phyloP scores from a whole-genome alignment of 2,113 vertebrate genomes.

The Aspidoscelis tigris region DNA sequence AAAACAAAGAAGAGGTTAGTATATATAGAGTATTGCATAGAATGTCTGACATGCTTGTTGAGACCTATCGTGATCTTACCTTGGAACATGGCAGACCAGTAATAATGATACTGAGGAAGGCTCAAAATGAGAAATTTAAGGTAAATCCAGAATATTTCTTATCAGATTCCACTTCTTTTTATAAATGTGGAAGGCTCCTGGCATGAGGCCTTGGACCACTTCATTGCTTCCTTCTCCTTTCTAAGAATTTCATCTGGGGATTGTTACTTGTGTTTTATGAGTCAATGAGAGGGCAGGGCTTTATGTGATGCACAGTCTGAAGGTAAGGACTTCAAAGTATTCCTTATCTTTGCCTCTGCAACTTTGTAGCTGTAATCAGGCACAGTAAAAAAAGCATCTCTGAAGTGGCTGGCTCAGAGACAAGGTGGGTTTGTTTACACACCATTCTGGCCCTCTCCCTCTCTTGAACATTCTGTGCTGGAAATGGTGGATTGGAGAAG shows the following conservation, averaged over 20 bases:
- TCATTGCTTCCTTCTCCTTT: background rate
- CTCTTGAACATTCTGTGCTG: too few relatives aligned
- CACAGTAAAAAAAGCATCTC: too few relatives aligned
- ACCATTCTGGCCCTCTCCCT: too few relatives aligned
- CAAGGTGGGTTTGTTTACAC: too few relatives aligned
- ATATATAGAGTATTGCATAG: too few relatives aligned
- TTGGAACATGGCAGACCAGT: background rate
- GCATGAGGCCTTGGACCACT: background rate
- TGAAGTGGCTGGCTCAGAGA: too few relatives aligned
- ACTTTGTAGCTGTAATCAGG: too few relatives aligned
- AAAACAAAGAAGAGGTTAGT: too few relatives aligned
- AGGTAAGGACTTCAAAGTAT: background rate
- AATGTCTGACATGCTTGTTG: too few relatives aligned
- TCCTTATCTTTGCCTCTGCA: too few relatives aligned
- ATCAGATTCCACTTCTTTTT: background rate
- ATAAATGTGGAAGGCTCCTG: background rate
- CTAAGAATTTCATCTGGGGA: background rate
- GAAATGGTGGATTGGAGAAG: too few relatives aligned
- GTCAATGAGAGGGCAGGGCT: background rate
- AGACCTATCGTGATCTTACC: too few relatives aligned
- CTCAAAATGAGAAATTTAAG: background rate
- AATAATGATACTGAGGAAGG: background rate
- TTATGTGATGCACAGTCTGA: background rate
- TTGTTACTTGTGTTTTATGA: background rate
- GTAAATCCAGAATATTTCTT: background rate